phyloP scores from a whole-genome alignment of 2,888 invertebrate species.

The Thalpophila matura region DNA sequence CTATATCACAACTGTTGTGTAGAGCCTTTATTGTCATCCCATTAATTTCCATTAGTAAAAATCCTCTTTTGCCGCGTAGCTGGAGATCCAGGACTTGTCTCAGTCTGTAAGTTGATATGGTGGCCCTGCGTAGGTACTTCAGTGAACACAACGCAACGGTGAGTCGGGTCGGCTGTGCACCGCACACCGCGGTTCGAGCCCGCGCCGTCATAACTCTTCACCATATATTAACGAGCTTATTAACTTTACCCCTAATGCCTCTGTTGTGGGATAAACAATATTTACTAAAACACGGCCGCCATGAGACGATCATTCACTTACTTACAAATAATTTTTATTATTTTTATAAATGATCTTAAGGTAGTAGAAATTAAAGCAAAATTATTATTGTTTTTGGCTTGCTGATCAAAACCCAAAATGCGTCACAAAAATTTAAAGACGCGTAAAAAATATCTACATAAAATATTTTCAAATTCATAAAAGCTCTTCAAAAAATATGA shows the following conservation, averaged over 20 bases:
- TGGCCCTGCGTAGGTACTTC: conserved; percentile 31
- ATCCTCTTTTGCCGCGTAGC: too few relatives aligned
- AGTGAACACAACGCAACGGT: conserved; percentile 15
- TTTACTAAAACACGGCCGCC: conserved; percentile 20
- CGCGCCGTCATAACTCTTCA: conserved; percentile 59
- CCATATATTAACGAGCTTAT: conserved; percentile 62
- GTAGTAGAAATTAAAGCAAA: too few relatives aligned
- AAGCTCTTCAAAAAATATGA: too few relatives aligned
- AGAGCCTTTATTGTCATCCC: too few relatives aligned
- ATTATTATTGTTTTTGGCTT: too few relatives aligned
- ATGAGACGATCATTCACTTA: neutral
- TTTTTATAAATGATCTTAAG: too few relatives aligned
- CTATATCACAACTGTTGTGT: too few relatives aligned
- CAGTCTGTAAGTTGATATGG: conserved; percentile 18
- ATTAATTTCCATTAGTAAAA: too few relatives aligned
- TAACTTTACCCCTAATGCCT: conserved; percentile 59
- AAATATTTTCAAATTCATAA: too few relatives aligned
- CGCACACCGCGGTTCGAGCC: conserved; percentile 41
- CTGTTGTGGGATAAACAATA: conserved; percentile 54
- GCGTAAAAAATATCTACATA: too few relatives aligned
- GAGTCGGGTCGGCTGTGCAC: conserved; percentile 25
- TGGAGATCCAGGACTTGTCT: conserved; percentile 27
- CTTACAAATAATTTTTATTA: neutral
- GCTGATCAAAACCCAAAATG: too few relatives aligned
- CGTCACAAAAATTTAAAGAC: too few relatives aligned